These are phyloP conservation scores for Epinephelus cyanopodus DNA, from an alignment of 2,113 vertebrate genomes.

Conservation along the genomic window DNA sequence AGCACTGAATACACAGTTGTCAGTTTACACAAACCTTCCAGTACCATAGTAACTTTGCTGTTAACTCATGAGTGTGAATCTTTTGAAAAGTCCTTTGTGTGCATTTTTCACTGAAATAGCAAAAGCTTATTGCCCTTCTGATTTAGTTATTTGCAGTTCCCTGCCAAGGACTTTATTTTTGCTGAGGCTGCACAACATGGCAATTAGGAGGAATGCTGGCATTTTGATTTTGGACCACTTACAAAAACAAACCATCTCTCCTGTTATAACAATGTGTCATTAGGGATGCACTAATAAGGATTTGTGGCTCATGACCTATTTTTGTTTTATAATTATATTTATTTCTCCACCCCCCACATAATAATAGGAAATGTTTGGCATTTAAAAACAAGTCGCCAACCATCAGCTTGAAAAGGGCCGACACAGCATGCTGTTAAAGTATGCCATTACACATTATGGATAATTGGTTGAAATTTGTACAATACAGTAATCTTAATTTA, in stretches of 20 bases:
- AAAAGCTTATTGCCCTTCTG: slow-evolving; percentile 58
- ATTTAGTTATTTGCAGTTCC: slow-evolving; percentile 63
- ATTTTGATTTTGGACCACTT: slow-evolving; percentile 64
- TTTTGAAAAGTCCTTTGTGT: slow-evolving; percentile 49
- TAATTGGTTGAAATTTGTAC: slow-evolving; percentile 12
- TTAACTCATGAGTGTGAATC: slow-evolving; percentile 57
- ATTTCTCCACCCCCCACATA: not conserved
- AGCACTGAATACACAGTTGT: slow-evolving; percentile 53
- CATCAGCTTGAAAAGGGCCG: slow-evolving; percentile 17
- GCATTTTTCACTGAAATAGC: slow-evolving; percentile 59
- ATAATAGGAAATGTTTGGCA: slow-evolving; percentile 25
- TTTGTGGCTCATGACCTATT: slow-evolving; percentile 54
- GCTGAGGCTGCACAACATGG: slow-evolving; percentile 70
- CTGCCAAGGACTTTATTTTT: slow-evolving; percentile 59
- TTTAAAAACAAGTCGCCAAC: slow-evolving; percentile 27
- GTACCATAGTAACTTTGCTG: slow-evolving; percentile 58
- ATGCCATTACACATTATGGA: slow-evolving; percentile 2
- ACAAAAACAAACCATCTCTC: slow-evolving; percentile 55
- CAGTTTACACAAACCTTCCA: slow-evolving; percentile 42
- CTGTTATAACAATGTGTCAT: slow-evolving; percentile 48
- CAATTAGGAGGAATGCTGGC: slow-evolving; percentile 72
- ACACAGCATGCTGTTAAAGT: slow-evolving; percentile 24
- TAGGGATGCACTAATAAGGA: slow-evolving; percentile 60
- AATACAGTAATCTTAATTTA: not conserved
- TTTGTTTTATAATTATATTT: slow-evolving; percentile 35